A percentile compares a stretch with the other conserved stretches of the same genome.
These are phyloP conservation scores for Pachyramphus minor DNA, from an alignment of 2,113 vertebrate genomes.

Conservation along the genomic window DNA sequence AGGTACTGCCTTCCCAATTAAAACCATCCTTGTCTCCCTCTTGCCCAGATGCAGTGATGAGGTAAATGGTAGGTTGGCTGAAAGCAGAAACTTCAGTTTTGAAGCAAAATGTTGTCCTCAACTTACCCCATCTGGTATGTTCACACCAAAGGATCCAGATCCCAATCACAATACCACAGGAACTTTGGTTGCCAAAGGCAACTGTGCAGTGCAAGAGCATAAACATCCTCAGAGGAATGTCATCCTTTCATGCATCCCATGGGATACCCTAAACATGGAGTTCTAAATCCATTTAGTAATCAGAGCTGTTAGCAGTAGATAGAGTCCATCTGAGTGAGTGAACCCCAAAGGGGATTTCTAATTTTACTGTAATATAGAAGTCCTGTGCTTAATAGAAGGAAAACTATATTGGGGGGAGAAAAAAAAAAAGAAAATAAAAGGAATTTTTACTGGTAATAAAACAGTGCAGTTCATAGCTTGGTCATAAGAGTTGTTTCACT, in stretches of 20 bases:
- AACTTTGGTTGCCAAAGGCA: background rate
- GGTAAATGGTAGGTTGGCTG: background rate
- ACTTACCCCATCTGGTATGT: background rate
- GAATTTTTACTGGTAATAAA: constrained; percentile 2
- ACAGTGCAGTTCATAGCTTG: background rate
- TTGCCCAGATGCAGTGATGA: background rate
- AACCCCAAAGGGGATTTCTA: background rate
- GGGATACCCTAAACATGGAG: background rate
- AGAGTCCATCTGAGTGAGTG: background rate
- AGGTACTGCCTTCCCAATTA: background rate
- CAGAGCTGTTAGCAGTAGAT: background rate
- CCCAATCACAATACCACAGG: background rate
- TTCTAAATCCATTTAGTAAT: background rate
- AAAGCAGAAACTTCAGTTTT: background rate
- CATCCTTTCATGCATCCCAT: background rate
- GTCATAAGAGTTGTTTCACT: background rate
- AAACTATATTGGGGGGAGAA: background rate
- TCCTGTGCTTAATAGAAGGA: background rate
- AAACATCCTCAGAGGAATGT: background rate
- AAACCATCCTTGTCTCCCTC: background rate
- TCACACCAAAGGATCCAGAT: background rate
- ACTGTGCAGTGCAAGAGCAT: background rate
- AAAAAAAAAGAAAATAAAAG: background rate
- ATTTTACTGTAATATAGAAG: background rate
- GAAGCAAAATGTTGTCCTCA: background rate